Percentiles rank a stretch among this genome's conserved stretches.
Conservation (phyloP, 2,113 vertebrate genomes). For the Mustela nigripes region DNA sequence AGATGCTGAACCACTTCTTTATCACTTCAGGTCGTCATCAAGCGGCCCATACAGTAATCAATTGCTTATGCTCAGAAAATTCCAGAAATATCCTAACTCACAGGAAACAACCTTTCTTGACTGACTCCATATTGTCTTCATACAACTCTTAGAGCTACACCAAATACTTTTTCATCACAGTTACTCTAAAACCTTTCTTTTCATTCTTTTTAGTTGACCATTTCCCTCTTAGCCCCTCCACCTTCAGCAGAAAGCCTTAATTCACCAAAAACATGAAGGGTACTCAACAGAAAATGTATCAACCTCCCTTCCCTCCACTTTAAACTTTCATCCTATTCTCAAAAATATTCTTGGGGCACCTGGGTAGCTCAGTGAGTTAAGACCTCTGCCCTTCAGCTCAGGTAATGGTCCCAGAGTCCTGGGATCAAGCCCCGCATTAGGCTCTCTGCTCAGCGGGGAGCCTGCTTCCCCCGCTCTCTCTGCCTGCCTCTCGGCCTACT, state of each 20-base stretch:
- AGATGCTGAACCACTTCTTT: neutral
- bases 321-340: slow-evolving; percentile 1
- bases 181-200: neutral
- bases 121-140: neutral
- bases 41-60: neutral
- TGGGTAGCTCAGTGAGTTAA: too few relatives aligned
- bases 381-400: too few relatives aligned
- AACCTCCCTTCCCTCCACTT: neutral
- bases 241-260: slow-evolving; percentile 14
- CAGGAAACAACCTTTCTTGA: neutral
- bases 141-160: neutral
- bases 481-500: too few relatives aligned
- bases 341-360: neutral
- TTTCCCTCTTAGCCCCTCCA: neutral
- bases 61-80: neutral
- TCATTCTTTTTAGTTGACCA: neutral
- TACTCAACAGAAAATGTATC: neutral
- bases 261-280: neutral
- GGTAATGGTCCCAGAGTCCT: too few relatives aligned
- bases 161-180: neutral
- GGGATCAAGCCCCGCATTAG: too few relatives aligned
- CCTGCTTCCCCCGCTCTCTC: too few relatives aligned
- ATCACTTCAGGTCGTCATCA: neutral
- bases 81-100: neutral
- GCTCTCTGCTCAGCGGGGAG: too few relatives aligned